Percentiles rank a stretch among this genome's conserved stretches.
phyloP scores from a whole-genome alignment of 1,140 invertebrate species.

The Oedothorax gibbosus region DNA sequence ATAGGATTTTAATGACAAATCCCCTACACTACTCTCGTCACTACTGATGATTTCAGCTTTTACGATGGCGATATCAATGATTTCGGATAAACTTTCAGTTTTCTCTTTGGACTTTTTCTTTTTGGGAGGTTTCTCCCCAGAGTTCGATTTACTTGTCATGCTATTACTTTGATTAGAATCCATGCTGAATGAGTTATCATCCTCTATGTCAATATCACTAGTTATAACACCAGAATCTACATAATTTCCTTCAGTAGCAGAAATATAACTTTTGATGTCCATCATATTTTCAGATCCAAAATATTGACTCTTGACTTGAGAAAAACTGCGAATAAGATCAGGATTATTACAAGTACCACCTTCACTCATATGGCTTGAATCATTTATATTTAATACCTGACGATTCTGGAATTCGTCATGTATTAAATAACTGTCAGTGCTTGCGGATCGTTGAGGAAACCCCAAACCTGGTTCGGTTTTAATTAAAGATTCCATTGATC shows the following conservation, averaged over 20 bases:
- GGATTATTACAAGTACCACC: constrained; percentile 35
- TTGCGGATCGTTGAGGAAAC: constrained; percentile 54
- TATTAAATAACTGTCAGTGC: constrained; percentile 56
- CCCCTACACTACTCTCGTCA: constrained; percentile 51
- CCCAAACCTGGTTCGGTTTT: constrained; percentile 31
- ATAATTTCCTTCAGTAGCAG: constrained; percentile 20
- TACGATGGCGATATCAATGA: constrained; percentile 21
- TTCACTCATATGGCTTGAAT: constrained; percentile 54
- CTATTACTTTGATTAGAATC: constrained; percentile 29
- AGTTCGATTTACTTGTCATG: constrained; percentile 24
- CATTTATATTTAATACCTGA: constrained; percentile 46
- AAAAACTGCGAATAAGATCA: constrained; percentile 36
- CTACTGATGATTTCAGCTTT: constrained; percentile 36
- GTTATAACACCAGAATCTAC: constrained; percentile 17
- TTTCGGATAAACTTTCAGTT: constrained; percentile 39
- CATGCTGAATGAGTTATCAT: constrained; percentile 51
- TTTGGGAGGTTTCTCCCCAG: constrained; percentile 40
- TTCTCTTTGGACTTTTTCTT: constrained; percentile 57
- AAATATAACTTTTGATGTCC: constrained; percentile 30
- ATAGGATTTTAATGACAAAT: constrained; percentile 45
- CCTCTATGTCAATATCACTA: constrained; percentile 49
- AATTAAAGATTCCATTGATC: constrained; percentile 44
- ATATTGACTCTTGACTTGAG: constrained; percentile 54
- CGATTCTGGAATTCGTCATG: constrained; percentile 50
- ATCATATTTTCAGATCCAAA: constrained; percentile 37